Base-by-base conservation (phyloP, 2,888 invertebrate species). In the Keiferia lycopersicella region DNA sequence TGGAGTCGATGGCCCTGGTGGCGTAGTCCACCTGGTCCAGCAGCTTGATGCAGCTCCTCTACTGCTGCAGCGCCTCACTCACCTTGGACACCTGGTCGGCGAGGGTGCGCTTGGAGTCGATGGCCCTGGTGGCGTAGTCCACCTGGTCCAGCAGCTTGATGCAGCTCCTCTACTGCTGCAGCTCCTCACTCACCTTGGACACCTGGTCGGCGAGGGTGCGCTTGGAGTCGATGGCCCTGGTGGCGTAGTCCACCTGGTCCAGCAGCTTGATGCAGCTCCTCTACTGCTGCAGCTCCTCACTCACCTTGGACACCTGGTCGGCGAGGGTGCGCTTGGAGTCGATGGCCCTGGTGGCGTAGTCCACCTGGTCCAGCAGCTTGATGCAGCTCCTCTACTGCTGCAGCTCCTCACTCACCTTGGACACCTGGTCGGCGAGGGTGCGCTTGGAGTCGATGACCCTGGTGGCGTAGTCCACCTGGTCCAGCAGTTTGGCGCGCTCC, bases 1-100 rank as follows among this genome's bases (percentile, higher is more conserved):
- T 88, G 68, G 88, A 88, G 76, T 87, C 87, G 56, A 77, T 73
- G 48, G 90, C 89, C 0, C 88, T 69, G 3, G 70, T 67, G 0
- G 84, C 77, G 74, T 88, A 91, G 75, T 87, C 86, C 67, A 87
- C 79, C 26, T 89, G 81, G 62, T 88, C 89, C 56, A 86, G 71
- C 61, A 88, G 72, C 1, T 77, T 76, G 30, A 80, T 73, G 30
- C 30, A n/a, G 30, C 30, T 30, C 30, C 30, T 2, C 30, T 30
- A 30, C 30, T 34, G 34, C 34, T 34, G 8, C 6, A 34, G 10
- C 34, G 1, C 34, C 6, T 8, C 34, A 4, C 34, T 34, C 1
- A 34, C 34, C 34, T 34, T 34, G 10, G 34, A 34, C 8, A 34
- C 34, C 34, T 34, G 34, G 8, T 34, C 34, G 8, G 34, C 34